Percentiles rank a stretch among this genome's conserved stretches.
phyloP scores from a whole-genome alignment of 2,113 vertebrate species.

The Ascaphus truei region DNA sequence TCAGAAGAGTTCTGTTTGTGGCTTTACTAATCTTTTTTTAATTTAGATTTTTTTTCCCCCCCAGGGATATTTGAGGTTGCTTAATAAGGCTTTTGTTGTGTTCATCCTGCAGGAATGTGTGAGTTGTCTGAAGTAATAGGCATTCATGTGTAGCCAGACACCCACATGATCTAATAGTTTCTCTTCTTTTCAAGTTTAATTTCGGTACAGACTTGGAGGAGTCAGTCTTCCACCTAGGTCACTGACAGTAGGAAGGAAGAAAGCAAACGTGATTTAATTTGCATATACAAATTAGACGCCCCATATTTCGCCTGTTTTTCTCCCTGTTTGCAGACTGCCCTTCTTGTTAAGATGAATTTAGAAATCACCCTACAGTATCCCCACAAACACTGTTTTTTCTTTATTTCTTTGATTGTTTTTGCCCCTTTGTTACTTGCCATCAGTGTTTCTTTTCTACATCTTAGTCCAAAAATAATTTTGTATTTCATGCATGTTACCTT shows the following conservation, averaged over 20 bases:
- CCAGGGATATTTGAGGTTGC: conserved; percentile 33
- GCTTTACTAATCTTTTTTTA: conserved; percentile 18
- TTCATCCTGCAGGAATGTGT: conserved; percentile 34
- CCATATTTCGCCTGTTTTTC: neutral
- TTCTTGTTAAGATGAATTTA: neutral
- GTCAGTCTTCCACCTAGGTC: conserved; percentile 30
- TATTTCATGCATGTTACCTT: too few species aligned
- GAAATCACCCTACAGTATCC: neutral
- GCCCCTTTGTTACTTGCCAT: too few species aligned
- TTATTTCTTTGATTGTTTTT: too few species aligned
- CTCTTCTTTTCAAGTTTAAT: conserved; percentile 34
- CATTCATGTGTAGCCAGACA: conserved; percentile 34
- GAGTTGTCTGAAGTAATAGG: conserved; percentile 35
- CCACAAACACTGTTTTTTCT: too few species aligned
- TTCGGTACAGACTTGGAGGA: conserved; percentile 34
- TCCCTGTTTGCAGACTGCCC: neutral
- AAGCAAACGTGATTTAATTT: conserved; percentile 2
- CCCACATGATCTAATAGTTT: conserved; percentile 36
- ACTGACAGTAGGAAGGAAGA: conserved; percentile 18
- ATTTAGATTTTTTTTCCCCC: conserved; percentile 27
- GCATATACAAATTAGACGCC: neutral
- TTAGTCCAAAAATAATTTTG: too few species aligned
- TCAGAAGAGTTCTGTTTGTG: neutral
- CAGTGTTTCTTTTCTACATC: too few species aligned
- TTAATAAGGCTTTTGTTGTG: conserved; percentile 37